Percentiles rank a stretch among this genome's conserved stretches.
Evolutionary conservation across 2,888 invertebrate genomes (phyloP).

Genomic region (Brenthis daphne): DNA sequence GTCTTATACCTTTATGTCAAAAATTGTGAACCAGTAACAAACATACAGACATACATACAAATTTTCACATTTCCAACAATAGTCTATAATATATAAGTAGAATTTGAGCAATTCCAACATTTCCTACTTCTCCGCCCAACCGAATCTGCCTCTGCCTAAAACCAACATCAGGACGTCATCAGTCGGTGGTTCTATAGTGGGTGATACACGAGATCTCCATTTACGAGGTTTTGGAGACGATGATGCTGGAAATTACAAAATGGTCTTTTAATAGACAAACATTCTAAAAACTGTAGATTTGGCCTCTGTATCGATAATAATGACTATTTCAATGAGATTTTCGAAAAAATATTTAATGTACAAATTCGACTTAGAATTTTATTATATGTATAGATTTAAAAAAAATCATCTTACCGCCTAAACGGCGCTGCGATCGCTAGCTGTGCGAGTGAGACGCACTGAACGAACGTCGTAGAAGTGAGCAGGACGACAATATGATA

Average conservation of each 20-base stretch:
- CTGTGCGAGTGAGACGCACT: slow-evolving; percentile 57
- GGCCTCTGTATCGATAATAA: no score
- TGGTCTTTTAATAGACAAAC: not conserved
- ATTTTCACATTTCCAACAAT: no score
- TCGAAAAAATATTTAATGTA: no score
- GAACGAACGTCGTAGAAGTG: slow-evolving; percentile 59
- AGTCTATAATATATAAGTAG: no score
- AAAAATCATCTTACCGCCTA: slow-evolving; percentile 38
- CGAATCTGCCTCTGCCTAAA: slow-evolving; percentile 60
- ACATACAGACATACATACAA: no score
- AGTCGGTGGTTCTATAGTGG: slow-evolving; percentile 48
- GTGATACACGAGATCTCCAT: slow-evolving; percentile 50
- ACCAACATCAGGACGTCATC: slow-evolving; percentile 70
- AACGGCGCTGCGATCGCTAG: slow-evolving; percentile 67
- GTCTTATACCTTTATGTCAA: no score
- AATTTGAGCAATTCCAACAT: not conserved
- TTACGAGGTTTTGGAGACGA: slow-evolving; percentile 44
- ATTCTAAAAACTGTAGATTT: no score
- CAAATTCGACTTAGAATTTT: no score
- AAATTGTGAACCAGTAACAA: no score
- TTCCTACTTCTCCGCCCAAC: slow-evolving; percentile 57
- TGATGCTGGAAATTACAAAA: slow-evolving; percentile 26
- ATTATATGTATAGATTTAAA: no score
- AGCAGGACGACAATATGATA: slow-evolving; percentile 60
- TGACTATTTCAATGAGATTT: no score